A percentile compares a stretch with the other conserved stretches of the same genome.
Conservation (phyloP, 1,140 invertebrate species). For the Cydia splendana region DNA sequence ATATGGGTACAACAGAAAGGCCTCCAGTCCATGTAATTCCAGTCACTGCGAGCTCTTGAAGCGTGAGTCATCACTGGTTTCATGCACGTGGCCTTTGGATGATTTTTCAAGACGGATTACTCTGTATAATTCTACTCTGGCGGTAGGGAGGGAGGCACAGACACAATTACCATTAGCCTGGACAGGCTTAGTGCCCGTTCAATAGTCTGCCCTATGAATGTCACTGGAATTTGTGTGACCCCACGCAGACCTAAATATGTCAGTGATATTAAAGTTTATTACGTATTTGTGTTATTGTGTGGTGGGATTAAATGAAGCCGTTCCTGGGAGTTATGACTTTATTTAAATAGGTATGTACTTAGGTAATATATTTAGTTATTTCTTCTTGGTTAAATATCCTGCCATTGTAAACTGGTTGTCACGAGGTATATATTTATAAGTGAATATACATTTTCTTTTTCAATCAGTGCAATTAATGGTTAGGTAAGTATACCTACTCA, state of each 20-base stretch:
- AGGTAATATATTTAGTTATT: too few species aligned
- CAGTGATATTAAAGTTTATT: neutral
- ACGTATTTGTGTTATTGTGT: neutral
- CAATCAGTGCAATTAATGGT: too few species aligned
- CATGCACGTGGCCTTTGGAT: neutral
- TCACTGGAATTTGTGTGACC: neutral
- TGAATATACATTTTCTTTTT: too few species aligned
- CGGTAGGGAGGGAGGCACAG: slow-evolving; percentile 33
- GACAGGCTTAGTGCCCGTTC: slow-evolving; percentile 42
- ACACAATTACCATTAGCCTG: slow-evolving; percentile 50
- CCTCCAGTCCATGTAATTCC: too few species aligned
- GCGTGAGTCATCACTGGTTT: neutral
- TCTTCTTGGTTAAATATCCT: too few species aligned
- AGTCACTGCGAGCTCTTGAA: too few species aligned
- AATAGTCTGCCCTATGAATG: slow-evolving; percentile 7
- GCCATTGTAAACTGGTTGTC: too few species aligned
- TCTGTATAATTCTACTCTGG: neutral
- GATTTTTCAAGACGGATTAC: neutral
- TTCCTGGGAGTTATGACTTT: too few species aligned
- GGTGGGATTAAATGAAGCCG: neutral
- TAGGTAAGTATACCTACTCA: too few species aligned
- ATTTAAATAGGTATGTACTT: too few species aligned
- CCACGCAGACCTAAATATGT: neutral
- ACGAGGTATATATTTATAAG: too few species aligned
- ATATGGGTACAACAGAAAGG: too few species aligned